Percentiles rank a stretch among this genome's conserved stretches.
These are phyloP conservation scores for Cebidichthys violaceus DNA, from an alignment of 2,113 vertebrate genomes.

Conservation along the genomic window DNA sequence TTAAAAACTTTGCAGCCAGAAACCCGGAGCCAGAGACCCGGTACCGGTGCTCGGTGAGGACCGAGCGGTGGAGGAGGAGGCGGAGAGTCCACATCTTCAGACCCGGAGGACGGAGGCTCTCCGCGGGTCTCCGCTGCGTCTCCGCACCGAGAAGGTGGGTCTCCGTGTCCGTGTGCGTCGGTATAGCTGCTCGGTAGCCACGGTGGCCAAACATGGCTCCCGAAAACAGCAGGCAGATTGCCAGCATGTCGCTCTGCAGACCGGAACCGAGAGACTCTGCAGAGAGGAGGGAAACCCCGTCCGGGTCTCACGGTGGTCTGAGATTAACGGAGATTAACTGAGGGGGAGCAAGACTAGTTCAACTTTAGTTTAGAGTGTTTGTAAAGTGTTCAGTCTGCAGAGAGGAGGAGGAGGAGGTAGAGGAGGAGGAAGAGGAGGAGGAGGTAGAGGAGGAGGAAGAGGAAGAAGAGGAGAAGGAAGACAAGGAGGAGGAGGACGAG, in stretches of 20 bases:
- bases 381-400: not conserved
- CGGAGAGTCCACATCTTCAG: not conserved
- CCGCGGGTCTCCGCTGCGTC: constrained; percentile 43
- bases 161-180: not conserved
- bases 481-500: not conserved
- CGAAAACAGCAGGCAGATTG: constrained; percentile 78
- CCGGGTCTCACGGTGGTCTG: no score
- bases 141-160: constrained; percentile 70
- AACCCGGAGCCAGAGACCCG: constrained; percentile 14
- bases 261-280: constrained; percentile 41
- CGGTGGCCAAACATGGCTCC: constrained; percentile 91
- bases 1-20: constrained; percentile 80
- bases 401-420: not conserved
- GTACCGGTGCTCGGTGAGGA: constrained; percentile 16
- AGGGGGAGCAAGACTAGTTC: no score
- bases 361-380: not conserved
- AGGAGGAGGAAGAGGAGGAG: not conserved
- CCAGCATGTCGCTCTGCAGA: constrained; percentile 48
- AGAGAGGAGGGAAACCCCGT: not conserved
- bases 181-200: constrained; percentile 83
- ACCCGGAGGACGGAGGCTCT: constrained; percentile 18
- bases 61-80: not conserved
- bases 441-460: no score
- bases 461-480: no score
- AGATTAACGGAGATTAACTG: no score